Base-by-base conservation (phyloP, 2,888 invertebrate genomes). In the Microplitis manilae region DNA sequence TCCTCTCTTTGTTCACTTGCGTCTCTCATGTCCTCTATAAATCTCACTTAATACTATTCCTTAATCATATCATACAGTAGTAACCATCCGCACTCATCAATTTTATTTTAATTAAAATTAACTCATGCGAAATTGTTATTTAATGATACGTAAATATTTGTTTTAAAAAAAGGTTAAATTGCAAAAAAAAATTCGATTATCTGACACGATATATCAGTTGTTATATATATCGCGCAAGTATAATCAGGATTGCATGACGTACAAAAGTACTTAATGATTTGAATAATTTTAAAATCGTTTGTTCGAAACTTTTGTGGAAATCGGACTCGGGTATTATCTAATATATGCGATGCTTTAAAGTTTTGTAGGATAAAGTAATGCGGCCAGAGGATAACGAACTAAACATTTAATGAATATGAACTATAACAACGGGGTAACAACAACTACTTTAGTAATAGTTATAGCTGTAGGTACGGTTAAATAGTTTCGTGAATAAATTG, bases 231-330 rank as follows among this genome's bases (percentile, higher is more conserved):
- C 17, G 13, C 64, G 50, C 41, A 62, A 73, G 64, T 62, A 62
- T 64, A 73, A n/a, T 38, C 41, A 68, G 15, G 17, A 7, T 62
- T 41, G 41, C 15, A 15, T 40, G 13, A 13, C 9, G n/a, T 9
- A 65, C 71, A 61, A 20, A 73, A 17, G 64, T 73, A 17, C 30
- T 73, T 64, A 41, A 73, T 73, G 64, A 62, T 64, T 64, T 73
- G 65, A 73, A 62, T 73, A 62, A 73, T 73, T 73, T 73, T 64
- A 62, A 41, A 73, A 65, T 41, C 64, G 62, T 73, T 71, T 40
- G 62, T 64, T 40, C 39, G 62, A 73, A 73, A 64, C 73, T 73
- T 73, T 30, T 30, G 30, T 40, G 41, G 39, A 65, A 64, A 73
- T 62, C 39, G 7, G 64, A 64, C 40, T 40, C 62, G 20, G 15